Base-by-base conservation (phyloP, 1,140 invertebrate genomes). In the Pentalonia nigronervosa region DNA sequence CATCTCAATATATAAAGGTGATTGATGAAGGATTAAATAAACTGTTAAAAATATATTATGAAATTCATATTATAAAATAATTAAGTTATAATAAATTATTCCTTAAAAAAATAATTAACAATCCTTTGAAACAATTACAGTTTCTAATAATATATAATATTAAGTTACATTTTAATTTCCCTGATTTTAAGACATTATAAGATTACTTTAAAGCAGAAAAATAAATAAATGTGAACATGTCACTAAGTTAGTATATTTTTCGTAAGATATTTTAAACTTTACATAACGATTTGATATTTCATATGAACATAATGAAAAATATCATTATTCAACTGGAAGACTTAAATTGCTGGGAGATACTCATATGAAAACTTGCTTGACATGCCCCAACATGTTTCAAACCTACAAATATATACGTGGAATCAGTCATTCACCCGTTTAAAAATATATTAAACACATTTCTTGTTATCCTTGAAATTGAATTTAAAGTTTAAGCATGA, bases 371-470 rank as follows among this genome's bases (percentile, higher is more conserved):
- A 89, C 34, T 89, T 56, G 4, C 25, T 56, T 89, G 48, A 89
- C 88, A 56, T 89, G 25, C 25, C n/a, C n/a, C 21, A 53, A 89
- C 23, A 89, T 89, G 25, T 89, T 89, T 36, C 0, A 89, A 89
- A 56, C n/a, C 3, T 36, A 89, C 23, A 36, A 41, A 89, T 53
- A 23, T 45, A 41, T 41, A 89, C 9, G 45, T 20, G 6, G 20
- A 21, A 89, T 53, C 34, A 56, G 8, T 89, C 34, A 56, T 56
- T 36, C 34, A 30, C 21, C 30, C 36, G 14, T 67, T 90, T n/a
- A 90, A 90, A 88, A 67, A 45, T 45, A 56, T 56, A 89, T 89
- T 53, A 41, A 56, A 56, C 88, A 89, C n/a, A 45, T 41, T 90
- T n/a, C 30, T 67, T 45, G 11, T 60, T 23, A 90, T 60, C 6